phyloP scores from a whole-genome alignment of 2,888 invertebrate genomes.

The Ptychoptera contaminata region DNA sequence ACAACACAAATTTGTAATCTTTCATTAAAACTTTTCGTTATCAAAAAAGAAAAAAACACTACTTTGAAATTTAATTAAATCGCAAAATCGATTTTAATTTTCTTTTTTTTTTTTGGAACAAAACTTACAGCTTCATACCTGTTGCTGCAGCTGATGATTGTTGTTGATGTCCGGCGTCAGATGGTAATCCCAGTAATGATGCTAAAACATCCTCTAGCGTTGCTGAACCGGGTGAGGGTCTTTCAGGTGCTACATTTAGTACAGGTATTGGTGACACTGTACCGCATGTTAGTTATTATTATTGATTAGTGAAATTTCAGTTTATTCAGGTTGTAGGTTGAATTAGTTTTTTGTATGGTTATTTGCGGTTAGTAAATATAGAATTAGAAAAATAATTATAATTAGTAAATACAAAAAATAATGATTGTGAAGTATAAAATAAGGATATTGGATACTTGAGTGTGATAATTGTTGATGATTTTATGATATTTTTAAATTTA shows the following conservation, averaged over 20 bases:
- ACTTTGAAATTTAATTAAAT: not conserved
- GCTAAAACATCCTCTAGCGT: constrained; percentile 89
- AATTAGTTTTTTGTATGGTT: too few relatives aligned
- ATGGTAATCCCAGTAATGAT: constrained; percentile 74
- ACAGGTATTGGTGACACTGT: constrained; percentile 10
- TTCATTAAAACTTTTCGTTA: too few relatives aligned
- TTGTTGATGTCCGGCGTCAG: constrained; percentile 26
- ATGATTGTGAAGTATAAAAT: too few relatives aligned
- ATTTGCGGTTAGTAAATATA: too few relatives aligned
- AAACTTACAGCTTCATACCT: constrained; percentile 62
- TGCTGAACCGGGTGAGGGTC: constrained; percentile 63
- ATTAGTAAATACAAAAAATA: too few relatives aligned
- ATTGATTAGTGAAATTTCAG: not conserved
- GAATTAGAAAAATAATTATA: too few relatives aligned
- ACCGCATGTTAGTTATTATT: not conserved
- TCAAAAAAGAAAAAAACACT: not conserved
- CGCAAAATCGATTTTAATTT: constrained; percentile 2
- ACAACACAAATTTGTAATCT: too few relatives aligned
- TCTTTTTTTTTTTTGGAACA: constrained; percentile 26
- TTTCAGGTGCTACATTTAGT: constrained; percentile 31
- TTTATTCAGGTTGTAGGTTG: not conserved
- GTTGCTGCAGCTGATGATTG: constrained; percentile 46
- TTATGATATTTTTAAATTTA: too few relatives aligned
- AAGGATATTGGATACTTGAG: too few relatives aligned
- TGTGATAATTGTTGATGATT: too few relatives aligned